These are phyloP conservation scores for Alentia gelatinosa DNA, from an alignment of 2,888 invertebrate genomes.

Conservation along the genomic window DNA sequence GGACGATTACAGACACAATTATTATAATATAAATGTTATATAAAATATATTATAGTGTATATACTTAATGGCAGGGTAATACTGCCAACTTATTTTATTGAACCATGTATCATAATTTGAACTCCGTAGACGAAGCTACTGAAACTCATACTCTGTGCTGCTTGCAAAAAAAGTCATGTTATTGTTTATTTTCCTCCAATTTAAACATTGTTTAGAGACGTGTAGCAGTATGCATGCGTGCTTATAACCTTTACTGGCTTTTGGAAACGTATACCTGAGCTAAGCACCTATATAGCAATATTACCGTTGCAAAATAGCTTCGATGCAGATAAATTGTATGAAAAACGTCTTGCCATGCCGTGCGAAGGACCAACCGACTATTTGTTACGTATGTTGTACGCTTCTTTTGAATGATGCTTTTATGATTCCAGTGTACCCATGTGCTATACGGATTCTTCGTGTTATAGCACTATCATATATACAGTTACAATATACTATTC, in stretches of 20 bases:
- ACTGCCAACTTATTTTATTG: not conserved
- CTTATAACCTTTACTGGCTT: not conserved
- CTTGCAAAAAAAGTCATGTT: not conserved
- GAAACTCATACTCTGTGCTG: not conserved
- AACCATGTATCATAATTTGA: not conserved
- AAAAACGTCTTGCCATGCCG: not conserved
- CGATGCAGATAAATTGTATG: not conserved
- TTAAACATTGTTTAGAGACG: not conserved
- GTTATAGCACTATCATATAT: not conserved
- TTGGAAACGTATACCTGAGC: not conserved
- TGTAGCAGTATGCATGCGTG: not conserved
- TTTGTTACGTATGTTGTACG: not conserved
- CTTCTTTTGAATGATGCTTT: constrained; percentile 4
- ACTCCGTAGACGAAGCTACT: not conserved
- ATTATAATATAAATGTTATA: not conserved
- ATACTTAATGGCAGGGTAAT: not conserved
- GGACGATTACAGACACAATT: no score
- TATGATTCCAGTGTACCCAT: not conserved
- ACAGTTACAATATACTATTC: not conserved
- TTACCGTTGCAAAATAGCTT: not conserved
- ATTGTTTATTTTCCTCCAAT: not conserved
- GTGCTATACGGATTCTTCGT: not conserved
- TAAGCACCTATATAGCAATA: not conserved
- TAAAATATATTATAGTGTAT: not conserved
- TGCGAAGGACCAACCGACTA: not conserved